phyloP scores from a whole-genome alignment of 2,888 invertebrate genomes.

The Matsumyia berberina region DNA sequence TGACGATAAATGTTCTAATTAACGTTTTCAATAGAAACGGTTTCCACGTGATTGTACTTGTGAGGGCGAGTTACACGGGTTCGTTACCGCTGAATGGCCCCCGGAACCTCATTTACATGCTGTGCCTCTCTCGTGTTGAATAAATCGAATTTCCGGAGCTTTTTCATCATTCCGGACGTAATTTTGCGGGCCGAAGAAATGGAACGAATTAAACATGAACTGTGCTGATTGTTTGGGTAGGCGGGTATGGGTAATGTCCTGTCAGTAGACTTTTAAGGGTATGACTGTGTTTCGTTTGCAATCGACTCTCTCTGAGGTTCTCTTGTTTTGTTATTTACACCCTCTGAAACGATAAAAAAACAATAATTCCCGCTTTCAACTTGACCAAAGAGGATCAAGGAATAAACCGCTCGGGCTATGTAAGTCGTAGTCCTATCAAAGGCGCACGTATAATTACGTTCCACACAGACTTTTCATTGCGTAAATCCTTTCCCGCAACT shows the following conservation, averaged over 20 bases:
- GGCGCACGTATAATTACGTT: not conserved
- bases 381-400: too few species aligned
- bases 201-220: not conserved
- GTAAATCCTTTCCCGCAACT: constrained; percentile 9
- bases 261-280: too few species aligned
- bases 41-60: constrained; percentile 43
- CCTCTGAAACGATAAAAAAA: too few species aligned
- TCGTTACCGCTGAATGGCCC: not conserved
- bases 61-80: constrained; percentile 6
- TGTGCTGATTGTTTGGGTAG: constrained; percentile 1
- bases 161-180: not conserved
- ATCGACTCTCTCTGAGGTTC: too few species aligned
- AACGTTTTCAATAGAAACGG: constrained; percentile 55
- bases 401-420: too few species aligned
- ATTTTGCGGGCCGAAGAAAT: too few species aligned
- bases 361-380: too few species aligned
- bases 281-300: too few species aligned
- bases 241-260: too few species aligned
- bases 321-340: too few species aligned
- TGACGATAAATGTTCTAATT: constrained; percentile 64
- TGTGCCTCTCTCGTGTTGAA: constrained; percentile 39
- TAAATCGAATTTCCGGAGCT: constrained; percentile 16
- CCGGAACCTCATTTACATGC: constrained; percentile 38
- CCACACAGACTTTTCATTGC: not conserved
- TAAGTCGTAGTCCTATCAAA: too few species aligned